Base-by-base conservation (phyloP, 2,113 vertebrate species). In the Chaetura pelagica region DNA sequence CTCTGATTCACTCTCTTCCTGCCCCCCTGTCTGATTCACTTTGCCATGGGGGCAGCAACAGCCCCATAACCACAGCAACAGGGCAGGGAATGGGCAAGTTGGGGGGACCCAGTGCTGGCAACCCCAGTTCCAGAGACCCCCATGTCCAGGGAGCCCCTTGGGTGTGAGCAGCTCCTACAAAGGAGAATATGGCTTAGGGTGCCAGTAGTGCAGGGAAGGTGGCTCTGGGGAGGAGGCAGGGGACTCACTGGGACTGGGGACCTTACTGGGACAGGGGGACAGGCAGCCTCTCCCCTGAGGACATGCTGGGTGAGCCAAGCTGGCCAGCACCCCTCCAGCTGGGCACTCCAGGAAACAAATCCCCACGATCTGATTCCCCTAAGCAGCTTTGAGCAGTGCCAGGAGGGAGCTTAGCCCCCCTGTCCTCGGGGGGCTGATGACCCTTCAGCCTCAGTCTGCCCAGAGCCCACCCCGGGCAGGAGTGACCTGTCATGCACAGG, bases 301-400 rank as follows among this genome's bases (percentile, higher is more conserved):
- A 77, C 74, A 38, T 0, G 0, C 62, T 55, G 75, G 27, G n/a
- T 57, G 78, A 82, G 78, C 81, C 0, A 2, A 48, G 89, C 49
- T 15, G 3, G 76, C 73, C 89, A 55, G 57, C 17, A 5, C 78
- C 73, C 49, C 84, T 91, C 91, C 96, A 94, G 71, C 96, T 90
- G 89, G 91, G 84, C 0, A 75, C 59, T 94, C 54, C 49, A 66
- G 81, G 91, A 87, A 93, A 86, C 86, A 97, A 97, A 95, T 94
- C 94, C 92, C 76, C 54, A 5, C 10, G 42, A 93, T 86, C 95
- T 95, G 95, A 93, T 95, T 72, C 55, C 64, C 44, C 57, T 97
- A 97, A 97, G 95, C 78, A 96, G 96, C 95, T 97, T 96, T 95
- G 67, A 80, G 82, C 20, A 3, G 74, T 22, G 62, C 92, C 86